Evolutionary conservation across 2,797 vertebrate genomes (phyloP), one percentile per base, ranked within the genome.

Genomic region (Dipus sagitta): DNA sequence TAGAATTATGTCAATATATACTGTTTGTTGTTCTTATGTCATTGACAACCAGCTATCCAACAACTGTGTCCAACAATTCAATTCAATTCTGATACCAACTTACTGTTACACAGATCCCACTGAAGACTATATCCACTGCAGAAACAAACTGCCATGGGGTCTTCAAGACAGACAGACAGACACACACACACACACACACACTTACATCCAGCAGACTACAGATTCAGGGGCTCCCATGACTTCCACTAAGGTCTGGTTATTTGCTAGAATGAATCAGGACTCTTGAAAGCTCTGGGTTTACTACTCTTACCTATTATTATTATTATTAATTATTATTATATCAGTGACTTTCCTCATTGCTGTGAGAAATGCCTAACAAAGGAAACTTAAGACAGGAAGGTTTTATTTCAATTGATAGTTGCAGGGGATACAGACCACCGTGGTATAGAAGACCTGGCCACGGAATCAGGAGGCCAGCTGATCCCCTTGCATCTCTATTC

Each of bases 231-330:
- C 32, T 62, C 65, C 80, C 47, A 60, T 1, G 4, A n/a, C 32
- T 32, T 15, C 23, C n/a, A 7, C n/a, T 76, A 8, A 13, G 17
- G 3, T 86, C 8, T 3, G 1, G 72, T 58, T 42, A 77, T 65
- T 75, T 76, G 42, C 30, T 86, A 64, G 60, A 83, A 83, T 83
- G 72, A 83, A 26, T 82, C 74, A 79, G 60, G 77, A 82, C 38
- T 42, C 24, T 74, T 52, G 13, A 64, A 34, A 78, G n/a, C 20
- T 32, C 52, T 9, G 4, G 3, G 28, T 5, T 58, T 76, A 54
- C 23, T 34, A 42, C 10, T 67, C 10, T 54, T 54, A 54, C 52
- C 14, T 54, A 6, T 6, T 54, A 54, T 54, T 54, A 54, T 54
- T 54, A 6, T 14, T 11, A 14, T 14, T 54, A 54, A 54, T 54